phyloP scores from a whole-genome alignment of 2,888 invertebrate species.

The Micoletzkya japonica region DNA sequence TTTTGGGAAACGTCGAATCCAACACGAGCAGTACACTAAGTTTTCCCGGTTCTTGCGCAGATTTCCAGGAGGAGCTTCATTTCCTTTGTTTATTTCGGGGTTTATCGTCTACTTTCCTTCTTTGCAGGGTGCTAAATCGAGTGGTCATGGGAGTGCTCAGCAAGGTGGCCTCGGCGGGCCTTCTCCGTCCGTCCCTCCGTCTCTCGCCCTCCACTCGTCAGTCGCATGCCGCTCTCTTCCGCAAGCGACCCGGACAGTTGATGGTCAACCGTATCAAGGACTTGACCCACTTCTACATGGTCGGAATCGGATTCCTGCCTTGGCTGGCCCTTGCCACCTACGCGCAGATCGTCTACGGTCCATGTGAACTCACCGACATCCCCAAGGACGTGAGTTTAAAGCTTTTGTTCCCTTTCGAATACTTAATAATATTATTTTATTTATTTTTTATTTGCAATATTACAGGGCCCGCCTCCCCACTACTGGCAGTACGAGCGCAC shows the following conservation, averaged over 20 bases:
- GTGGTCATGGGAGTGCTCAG: conserved; percentile 26
- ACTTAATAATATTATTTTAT: not conserved
- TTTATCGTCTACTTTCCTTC: conserved; percentile 1
- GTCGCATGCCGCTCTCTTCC: conserved; percentile 56
- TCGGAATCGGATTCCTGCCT: conserved; percentile 57
- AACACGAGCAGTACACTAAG: too few relatives aligned
- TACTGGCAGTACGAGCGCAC: conserved; percentile 62
- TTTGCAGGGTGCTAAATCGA: conserved; percentile 24
- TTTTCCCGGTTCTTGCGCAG: too few relatives aligned
- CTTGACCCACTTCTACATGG: conserved; percentile 56
- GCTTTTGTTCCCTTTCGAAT: too few relatives aligned
- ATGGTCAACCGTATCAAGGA: conserved; percentile 61
- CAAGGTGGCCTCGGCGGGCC: conserved; percentile 17
- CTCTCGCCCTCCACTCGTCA: conserved; percentile 39
- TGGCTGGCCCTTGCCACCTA: conserved; percentile 44
- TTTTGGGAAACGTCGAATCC: too few relatives aligned
- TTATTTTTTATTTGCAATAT: not conserved
- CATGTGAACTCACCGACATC: conserved; percentile 55
- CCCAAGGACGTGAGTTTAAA: conserved; percentile 44
- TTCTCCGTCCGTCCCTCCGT: conserved; percentile 17
- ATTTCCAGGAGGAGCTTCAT: too few relatives aligned
- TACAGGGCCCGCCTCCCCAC: conserved; percentile 52
- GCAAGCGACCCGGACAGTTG: conserved; percentile 57
- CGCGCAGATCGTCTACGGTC: conserved; percentile 51
- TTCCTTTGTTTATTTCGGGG: too few relatives aligned